Evolutionary conservation across 2,888 invertebrate species (phyloP).

Genomic region (Drosophila sordidapex): DNA sequence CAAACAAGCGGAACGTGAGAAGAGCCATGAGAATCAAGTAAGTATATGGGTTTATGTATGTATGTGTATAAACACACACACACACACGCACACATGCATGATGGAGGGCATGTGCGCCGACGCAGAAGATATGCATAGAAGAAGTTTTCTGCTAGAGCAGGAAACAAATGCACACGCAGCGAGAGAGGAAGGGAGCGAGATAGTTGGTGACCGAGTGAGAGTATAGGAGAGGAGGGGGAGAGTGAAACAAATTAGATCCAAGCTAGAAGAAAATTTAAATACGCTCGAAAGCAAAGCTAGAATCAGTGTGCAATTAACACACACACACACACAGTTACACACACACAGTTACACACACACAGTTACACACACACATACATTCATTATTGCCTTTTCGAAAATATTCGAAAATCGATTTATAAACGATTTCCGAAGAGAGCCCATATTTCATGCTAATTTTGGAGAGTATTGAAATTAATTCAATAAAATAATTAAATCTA

Average conservation of each 20-base stretch:
- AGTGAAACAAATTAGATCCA: neutral
- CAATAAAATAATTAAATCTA: neutral
- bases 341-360: neutral
- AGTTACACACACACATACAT: neutral
- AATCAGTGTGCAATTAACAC: neutral
- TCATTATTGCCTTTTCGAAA: neutral
- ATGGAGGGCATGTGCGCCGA: constrained; percentile 41
- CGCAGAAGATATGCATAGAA: constrained; percentile 41
- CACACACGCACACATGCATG: neutral
- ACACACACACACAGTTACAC: neutral
- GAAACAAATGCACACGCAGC: constrained; percentile 23
- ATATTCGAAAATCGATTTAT: neutral
- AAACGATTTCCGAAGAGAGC: neutral
- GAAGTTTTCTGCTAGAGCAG: constrained; percentile 23
- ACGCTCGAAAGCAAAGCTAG: neutral
- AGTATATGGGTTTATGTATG: constrained; percentile 17
- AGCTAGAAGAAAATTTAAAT: neutral
- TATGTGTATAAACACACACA: constrained; percentile 2
- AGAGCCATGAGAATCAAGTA: constrained; percentile 66
- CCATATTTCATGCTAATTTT: neutral
- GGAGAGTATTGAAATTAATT: neutral
- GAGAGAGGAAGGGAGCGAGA: neutral
- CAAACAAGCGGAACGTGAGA: constrained; percentile 69
- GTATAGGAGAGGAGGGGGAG: neutral
- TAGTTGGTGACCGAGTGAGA: neutral